These are phyloP conservation scores for Dolichoris vasculosae DNA, from an alignment of 1,140 invertebrate species.

Conservation along the genomic window DNA sequence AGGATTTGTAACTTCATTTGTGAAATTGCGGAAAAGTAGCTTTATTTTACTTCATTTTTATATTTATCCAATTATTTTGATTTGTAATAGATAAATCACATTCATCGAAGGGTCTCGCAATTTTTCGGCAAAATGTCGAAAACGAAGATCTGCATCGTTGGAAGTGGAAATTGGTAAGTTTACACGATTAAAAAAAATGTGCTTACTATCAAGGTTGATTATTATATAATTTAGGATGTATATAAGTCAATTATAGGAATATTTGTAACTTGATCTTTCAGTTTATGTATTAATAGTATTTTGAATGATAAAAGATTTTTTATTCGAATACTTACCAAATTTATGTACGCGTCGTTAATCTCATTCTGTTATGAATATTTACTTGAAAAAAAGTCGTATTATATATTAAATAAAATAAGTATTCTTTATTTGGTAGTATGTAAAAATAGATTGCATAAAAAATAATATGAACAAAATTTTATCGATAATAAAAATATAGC, in stretches of 20 bases:
- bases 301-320: too few relatives aligned
- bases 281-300: too few relatives aligned
- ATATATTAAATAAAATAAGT: too few relatives aligned
- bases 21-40: not conserved
- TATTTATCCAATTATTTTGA: not conserved
- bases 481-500: too few relatives aligned
- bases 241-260: not conserved
- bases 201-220: not conserved
- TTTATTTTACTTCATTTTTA: not conserved
- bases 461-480: too few relatives aligned
- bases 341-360: too few relatives aligned
- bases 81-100: conserved; percentile 31
- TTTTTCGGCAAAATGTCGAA: conserved; percentile 62
- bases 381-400: too few relatives aligned
- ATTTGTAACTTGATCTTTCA: too few relatives aligned
- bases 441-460: too few relatives aligned
- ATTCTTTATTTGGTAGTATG: too few relatives aligned
- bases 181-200: not conserved
- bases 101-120: not conserved
- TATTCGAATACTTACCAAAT: too few relatives aligned
- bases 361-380: too few relatives aligned
- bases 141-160: conserved; percentile 79
- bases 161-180: conserved; percentile 83
- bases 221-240: not conserved
- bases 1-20: not conserved